Evolutionary conservation across 2,888 invertebrate species (phyloP).

Genomic region (Orgyia antiqua): DNA sequence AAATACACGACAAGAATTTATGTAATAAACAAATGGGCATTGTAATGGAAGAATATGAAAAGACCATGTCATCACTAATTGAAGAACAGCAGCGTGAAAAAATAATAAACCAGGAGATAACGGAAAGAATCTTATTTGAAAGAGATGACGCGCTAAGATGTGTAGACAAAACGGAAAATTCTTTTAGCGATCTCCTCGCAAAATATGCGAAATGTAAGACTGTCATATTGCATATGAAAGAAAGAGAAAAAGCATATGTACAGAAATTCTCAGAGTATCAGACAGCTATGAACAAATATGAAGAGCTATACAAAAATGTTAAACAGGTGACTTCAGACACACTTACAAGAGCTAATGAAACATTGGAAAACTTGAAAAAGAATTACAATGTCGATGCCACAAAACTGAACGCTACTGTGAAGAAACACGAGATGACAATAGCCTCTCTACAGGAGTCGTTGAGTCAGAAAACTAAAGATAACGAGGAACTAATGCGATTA

Average conservation of each 20-base stretch:
- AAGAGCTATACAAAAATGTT: slow-evolving; percentile 88
- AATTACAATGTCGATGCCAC: slow-evolving; percentile 87
- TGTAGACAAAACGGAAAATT: slow-evolving; percentile 78
- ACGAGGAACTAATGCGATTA: slow-evolving; percentile 91
- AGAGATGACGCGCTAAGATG: slow-evolving; percentile 79
- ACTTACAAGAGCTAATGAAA: slow-evolving; percentile 84
- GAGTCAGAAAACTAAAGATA: slow-evolving; percentile 92
- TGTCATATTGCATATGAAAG: slow-evolving; percentile 70
- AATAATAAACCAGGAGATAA: slow-evolving; percentile 63
- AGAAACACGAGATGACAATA: slow-evolving; percentile 91
- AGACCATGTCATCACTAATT: slow-evolving; percentile 85
- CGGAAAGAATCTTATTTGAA: slow-evolving; percentile 69
- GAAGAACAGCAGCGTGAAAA: slow-evolving; percentile 84
- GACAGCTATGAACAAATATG: slow-evolving; percentile 83
- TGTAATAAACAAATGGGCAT: slow-evolving; percentile 78
- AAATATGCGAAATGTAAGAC: slow-evolving; percentile 81
- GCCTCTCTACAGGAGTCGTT: slow-evolving; percentile 89
- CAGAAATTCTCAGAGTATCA: slow-evolving; percentile 83
- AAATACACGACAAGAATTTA: slow-evolving; percentile 53
- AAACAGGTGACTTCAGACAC: slow-evolving; percentile 92
- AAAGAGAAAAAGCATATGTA: slow-evolving; percentile 82
- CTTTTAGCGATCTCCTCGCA: slow-evolving; percentile 80
- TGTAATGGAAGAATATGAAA: slow-evolving; percentile 88
- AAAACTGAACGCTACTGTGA: slow-evolving; percentile 89
- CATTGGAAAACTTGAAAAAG: slow-evolving; percentile 85